Conservation (phyloP, 1,140 invertebrate genomes). For the Drosophila sturtevanti region DNA sequence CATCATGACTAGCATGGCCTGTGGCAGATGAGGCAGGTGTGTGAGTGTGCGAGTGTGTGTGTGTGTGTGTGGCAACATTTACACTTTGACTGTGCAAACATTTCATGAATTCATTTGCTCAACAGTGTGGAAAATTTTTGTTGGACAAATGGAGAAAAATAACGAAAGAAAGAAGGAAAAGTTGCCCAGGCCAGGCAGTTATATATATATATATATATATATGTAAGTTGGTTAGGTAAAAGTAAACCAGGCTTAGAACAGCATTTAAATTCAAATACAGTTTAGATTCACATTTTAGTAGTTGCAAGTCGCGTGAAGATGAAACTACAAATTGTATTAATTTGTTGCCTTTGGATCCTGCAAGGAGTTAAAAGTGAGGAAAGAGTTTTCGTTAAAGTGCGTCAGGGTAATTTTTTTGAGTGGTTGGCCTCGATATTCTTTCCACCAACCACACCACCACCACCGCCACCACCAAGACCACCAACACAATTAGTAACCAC, state of each 20-base stretch:
- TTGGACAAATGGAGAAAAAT: slow-evolving; percentile 36
- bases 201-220: no score
- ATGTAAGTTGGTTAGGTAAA: slow-evolving; percentile 37
- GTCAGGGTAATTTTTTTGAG: slow-evolving; percentile 27
- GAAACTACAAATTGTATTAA: slow-evolving; percentile 37
- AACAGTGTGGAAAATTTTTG: slow-evolving; percentile 62
- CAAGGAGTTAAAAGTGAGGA: no score
- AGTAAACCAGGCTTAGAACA: slow-evolving; percentile 17
- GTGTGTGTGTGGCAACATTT: slow-evolving; percentile 43
- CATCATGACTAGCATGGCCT: neutral
- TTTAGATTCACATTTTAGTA: slow-evolving; percentile 22
- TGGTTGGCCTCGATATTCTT: slow-evolving; percentile 49
- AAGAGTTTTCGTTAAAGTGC: neutral
- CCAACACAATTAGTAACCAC: neutral
- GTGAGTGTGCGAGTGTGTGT: neutral
- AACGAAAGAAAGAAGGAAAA: slow-evolving; percentile 37
- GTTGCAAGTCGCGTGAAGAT: slow-evolving; percentile 39
- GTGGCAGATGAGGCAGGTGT: slow-evolving; percentile 25
- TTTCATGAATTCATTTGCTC: slow-evolving; percentile 75
- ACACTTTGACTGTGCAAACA: slow-evolving; percentile 61
- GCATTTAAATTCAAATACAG: slow-evolving; percentile 41
- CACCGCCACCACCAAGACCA: slow-evolving; percentile 14
- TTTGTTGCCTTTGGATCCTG: slow-evolving; percentile 1
- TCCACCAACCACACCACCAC: slow-evolving; percentile 13
- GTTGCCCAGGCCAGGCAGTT: slow-evolving; percentile 46